Base-by-base conservation (phyloP, 23 tunicate genomes). In the Styela clava region DNA sequence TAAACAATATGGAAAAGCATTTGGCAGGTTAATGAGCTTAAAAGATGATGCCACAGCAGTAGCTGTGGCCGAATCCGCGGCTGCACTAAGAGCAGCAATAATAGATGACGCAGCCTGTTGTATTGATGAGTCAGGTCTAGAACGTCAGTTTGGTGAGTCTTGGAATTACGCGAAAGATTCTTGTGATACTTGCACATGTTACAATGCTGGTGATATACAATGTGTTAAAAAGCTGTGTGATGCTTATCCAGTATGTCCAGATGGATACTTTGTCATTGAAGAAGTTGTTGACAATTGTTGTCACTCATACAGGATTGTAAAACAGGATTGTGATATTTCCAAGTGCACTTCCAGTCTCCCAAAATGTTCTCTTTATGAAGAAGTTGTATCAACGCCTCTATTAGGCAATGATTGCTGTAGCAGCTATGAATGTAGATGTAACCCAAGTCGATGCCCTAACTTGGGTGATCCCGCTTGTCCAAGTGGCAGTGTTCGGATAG, bases 181-280 rank as follows among this genome's bases (percentile, higher is more conserved):
- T 0, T 93, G 98, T 35, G 86, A 93, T 44, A 88, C 87, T 22
- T 93, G 98, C 67, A 81, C 98, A n/a, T 93, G 98, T 37, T 77
- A 36, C 32, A 82, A 84, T 63, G 68, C 69, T 68, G 92, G 89
- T 0, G 81, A 82, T 34, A 69, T 93, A 1, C 81, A 81, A n/a
- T 93, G 98, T 68, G 31, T 78, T 24, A 68, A 82, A 35, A 87
- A 93, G 30, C 34, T 29, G 12, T 93, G 98, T 69, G 98, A 93
- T 87, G 89, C 98, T 0, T 93, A 93, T 81, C 98, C 98, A 3
- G 79, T 28, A 1, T 81, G 93, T 70, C 98, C 98, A 62, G 89
- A 81, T 24, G 98, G 92, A 25, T 86, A 88, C 25, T 93, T 34
- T 74, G 84, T 93, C 30, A 86, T 93, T 30, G 98, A 93, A 74